Evolutionary conservation across 1,140 invertebrate genomes (phyloP).

Genomic region (Argopecten irradians): DNA sequence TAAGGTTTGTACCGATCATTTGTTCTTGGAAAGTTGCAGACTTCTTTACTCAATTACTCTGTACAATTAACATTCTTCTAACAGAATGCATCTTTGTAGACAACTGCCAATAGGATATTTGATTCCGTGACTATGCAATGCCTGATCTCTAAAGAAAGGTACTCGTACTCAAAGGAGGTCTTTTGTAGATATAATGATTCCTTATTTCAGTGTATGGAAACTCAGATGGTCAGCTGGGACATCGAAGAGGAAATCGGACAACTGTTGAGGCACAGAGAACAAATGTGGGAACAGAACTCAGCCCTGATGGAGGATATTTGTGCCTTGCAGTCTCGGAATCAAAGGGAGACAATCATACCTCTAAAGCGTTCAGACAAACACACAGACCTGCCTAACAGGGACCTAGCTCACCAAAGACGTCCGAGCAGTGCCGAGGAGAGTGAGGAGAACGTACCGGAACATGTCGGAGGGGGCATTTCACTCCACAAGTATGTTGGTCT

Average conservation of each 20-base stretch:
- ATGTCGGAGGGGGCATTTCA: neutral
- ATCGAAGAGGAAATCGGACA: neutral
- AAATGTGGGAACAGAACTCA: neutral
- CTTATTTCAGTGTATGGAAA: neutral
- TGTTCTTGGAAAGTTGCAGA: too few species aligned
- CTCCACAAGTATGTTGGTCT: neutral
- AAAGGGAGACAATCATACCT: neutral
- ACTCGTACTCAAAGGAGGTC: too few species aligned
- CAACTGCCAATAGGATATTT: too few species aligned
- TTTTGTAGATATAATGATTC: too few species aligned
- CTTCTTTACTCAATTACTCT: too few species aligned
- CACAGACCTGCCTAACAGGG: neutral
- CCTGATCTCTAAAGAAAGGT: too few species aligned
- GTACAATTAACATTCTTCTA: too few species aligned
- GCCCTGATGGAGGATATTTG: neutral
- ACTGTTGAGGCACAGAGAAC: neutral
- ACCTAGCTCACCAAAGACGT: neutral
- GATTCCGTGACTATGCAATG: too few species aligned
- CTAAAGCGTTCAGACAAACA: neutral
- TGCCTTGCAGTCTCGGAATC: neutral
- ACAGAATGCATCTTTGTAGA: too few species aligned
- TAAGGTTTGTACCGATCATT: neutral
- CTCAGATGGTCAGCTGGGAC: neutral
- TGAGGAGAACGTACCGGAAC: neutral
- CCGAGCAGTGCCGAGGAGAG: neutral